These are phyloP conservation scores for Caenorhabditis brenneri DNA, from an alignment of 1,140 invertebrate species.

Conservation along the genomic window DNA sequence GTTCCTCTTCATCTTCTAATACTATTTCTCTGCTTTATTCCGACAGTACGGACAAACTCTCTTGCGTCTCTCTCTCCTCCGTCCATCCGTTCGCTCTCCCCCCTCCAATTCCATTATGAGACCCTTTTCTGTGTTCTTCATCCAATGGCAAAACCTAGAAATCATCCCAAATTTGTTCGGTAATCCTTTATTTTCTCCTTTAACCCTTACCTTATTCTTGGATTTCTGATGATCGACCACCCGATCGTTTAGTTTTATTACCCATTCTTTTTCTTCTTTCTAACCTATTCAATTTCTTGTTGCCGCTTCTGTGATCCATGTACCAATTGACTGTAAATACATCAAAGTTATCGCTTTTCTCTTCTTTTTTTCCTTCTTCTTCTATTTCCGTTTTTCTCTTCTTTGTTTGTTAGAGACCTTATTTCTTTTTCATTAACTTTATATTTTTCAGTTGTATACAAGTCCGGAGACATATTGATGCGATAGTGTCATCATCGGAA, in stretches of 20 bases:
- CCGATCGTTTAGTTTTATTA: constrained; percentile 9
- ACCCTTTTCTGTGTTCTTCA: background rate
- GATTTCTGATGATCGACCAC: background rate
- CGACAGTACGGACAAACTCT: constrained; percentile 13
- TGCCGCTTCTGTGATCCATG: background rate
- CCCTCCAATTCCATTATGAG: constrained; percentile 18
- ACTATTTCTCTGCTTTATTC: constrained; percentile 1
- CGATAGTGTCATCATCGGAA: constrained; percentile 51
- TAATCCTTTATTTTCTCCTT: background rate
- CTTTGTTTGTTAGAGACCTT: too few species aligned
- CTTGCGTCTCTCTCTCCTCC: too few species aligned
- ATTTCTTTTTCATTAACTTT: background rate
- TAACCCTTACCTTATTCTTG: background rate
- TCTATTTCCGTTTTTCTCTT: too few species aligned
- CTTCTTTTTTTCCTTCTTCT: too few species aligned
- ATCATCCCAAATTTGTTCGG: background rate
- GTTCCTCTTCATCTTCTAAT: background rate
- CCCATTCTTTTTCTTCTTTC: background rate
- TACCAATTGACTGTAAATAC: constrained; percentile 29
- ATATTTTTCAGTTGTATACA: background rate
- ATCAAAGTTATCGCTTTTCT: constrained; percentile 39
- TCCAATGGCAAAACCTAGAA: constrained; percentile 30
- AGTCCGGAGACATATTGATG: constrained; percentile 39
- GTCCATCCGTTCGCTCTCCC: background rate
- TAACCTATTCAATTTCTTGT: background rate